Conservation (phyloP, 2,888 invertebrate species). For the Hemithea aestivaria region DNA sequence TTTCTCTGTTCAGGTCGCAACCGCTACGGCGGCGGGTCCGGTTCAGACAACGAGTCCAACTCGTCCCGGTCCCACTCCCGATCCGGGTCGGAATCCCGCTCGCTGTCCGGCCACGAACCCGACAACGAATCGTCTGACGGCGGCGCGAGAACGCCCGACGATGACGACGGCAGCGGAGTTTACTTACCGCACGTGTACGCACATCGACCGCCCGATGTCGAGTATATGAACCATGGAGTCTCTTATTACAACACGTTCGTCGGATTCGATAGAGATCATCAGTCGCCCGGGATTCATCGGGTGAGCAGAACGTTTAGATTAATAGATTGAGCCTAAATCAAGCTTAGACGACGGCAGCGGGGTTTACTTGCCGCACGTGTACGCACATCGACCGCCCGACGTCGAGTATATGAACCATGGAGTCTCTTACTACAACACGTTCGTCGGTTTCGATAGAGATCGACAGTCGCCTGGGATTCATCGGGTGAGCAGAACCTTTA, state of each 20-base stretch:
- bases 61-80: slow-evolving; percentile 83
- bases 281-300: slow-evolving; percentile 68
- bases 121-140: slow-evolving; percentile 88
- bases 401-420: slow-evolving; percentile 77
- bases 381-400: slow-evolving; percentile 62
- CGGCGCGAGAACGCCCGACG: slow-evolving; percentile 82
- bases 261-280: slow-evolving; percentile 76
- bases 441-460: slow-evolving; percentile 78
- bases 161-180: slow-evolving; percentile 81
- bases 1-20: slow-evolving; percentile 76
- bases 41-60: slow-evolving; percentile 81
- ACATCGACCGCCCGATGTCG: slow-evolving; percentile 56
- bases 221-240: slow-evolving; percentile 78
- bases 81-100: slow-evolving; percentile 82
- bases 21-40: slow-evolving; percentile 81
- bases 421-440: slow-evolving; percentile 81
- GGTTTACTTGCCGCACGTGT: slow-evolving; percentile 83
- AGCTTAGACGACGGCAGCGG: slow-evolving; percentile 82
- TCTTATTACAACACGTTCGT: slow-evolving; percentile 81
- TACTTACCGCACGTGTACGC: slow-evolving; percentile 83
- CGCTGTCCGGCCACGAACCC: slow-evolving; percentile 85
- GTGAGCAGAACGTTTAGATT: too few relatives aligned
- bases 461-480: slow-evolving; percentile 68
- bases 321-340: too few relatives aligned
- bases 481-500: too few relatives aligned